phyloP scores from a whole-genome alignment of 2,888 invertebrate genomes.

The Idaea biselata region DNA sequence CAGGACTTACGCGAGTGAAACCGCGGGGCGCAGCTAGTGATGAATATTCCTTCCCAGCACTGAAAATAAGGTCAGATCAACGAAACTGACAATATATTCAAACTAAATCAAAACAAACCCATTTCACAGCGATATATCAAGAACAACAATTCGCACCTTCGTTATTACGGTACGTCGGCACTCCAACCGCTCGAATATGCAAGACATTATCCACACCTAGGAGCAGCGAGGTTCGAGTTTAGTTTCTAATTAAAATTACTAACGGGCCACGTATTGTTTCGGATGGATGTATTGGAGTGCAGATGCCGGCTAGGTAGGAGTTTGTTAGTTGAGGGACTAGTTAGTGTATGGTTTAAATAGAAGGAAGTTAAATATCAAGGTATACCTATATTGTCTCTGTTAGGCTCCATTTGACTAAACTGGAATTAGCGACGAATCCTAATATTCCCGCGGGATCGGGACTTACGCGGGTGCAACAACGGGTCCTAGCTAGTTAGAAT shows the following conservation, averaged over 20 bases:
- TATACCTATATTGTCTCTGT: no score
- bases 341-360: not conserved
- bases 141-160: not conserved
- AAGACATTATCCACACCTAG: conserved; percentile 28
- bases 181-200: conserved; percentile 7
- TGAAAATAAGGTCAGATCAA: no score
- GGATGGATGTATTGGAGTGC: conserved; percentile 44
- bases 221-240: conserved; percentile 18
- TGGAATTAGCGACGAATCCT: no score
- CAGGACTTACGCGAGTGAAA: no score
- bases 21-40: no score
- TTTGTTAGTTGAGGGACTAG: conserved; percentile 10
- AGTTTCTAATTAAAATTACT: conserved; percentile 34
- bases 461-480: no score
- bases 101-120: not conserved
- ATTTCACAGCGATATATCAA: not conserved
- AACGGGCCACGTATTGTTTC: conserved; percentile 39
- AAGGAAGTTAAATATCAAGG: not conserved
- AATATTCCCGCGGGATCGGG: no score
- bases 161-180: not conserved
- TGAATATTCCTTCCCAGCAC: no score
- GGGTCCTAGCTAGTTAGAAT: no score
- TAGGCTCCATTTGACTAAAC: no score
- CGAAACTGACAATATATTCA: no score
- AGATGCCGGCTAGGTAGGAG: conserved; percentile 46